Conservation (phyloP, 2,888 invertebrate species). For the Apodemia duryi region DNA sequence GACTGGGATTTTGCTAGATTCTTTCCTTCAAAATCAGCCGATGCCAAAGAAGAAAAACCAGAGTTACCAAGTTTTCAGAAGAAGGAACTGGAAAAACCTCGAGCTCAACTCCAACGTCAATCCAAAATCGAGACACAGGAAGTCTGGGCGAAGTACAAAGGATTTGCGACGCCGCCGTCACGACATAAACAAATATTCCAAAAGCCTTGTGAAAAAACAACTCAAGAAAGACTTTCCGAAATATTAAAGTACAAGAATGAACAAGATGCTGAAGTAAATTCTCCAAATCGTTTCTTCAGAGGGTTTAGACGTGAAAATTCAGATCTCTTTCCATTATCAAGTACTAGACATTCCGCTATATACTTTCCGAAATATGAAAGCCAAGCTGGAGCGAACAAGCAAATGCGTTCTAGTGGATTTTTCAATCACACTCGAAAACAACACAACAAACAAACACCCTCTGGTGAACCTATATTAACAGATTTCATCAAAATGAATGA, state of each 20-base stretch:
- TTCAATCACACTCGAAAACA: slow-evolving; percentile 84
- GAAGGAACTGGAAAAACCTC: slow-evolving; percentile 63
- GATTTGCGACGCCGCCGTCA: slow-evolving; percentile 63
- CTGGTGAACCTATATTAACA: slow-evolving; percentile 84
- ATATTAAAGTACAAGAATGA: slow-evolving; percentile 82
- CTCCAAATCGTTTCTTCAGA: slow-evolving; percentile 85
- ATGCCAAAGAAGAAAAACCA: slow-evolving; percentile 52
- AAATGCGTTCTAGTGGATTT: slow-evolving; percentile 83
- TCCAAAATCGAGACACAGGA: slow-evolving; percentile 71
- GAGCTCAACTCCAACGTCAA: slow-evolving; percentile 63
- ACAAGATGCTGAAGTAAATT: slow-evolving; percentile 85
- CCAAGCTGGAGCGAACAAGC: slow-evolving; percentile 67
- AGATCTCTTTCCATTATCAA: slow-evolving; percentile 88
- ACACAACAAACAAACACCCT: slow-evolving; percentile 56
- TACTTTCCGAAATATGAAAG: slow-evolving; percentile 80
- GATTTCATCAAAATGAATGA: slow-evolving; percentile 83
- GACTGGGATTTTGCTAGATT: slow-evolving; percentile 94
- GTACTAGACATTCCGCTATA: slow-evolving; percentile 86
- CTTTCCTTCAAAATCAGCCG: slow-evolving; percentile 80
- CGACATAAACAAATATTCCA: slow-evolving; percentile 60
- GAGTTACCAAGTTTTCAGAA: slow-evolving; percentile 39
- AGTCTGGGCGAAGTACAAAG: slow-evolving; percentile 66
- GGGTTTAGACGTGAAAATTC: slow-evolving; percentile 91
- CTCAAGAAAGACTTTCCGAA: slow-evolving; percentile 67
- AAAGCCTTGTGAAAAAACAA: slow-evolving; percentile 57